A percentile compares a stretch with the other conserved stretches of the same genome.
Evolutionary conservation across 2,797 vertebrate genomes (phyloP).

Genomic region (Thalassophryne amazonica): DNA sequence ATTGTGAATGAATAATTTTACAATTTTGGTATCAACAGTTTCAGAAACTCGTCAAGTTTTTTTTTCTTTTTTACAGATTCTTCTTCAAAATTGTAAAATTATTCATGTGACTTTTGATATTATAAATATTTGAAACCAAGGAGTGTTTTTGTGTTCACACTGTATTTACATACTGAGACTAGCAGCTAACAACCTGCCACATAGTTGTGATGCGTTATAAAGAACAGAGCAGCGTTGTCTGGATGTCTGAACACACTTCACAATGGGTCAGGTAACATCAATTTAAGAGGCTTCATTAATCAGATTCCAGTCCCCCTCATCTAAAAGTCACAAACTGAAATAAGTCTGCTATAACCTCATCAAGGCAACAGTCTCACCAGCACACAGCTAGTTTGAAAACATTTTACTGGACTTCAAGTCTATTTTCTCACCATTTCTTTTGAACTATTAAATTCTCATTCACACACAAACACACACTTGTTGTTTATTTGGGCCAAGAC

Average conservation of each 20-base stretch:
- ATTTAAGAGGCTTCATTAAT: slow-evolving; percentile 22
- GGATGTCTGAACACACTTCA: background rate
- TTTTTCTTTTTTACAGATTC: too few species aligned
- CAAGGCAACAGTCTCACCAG: slow-evolving; percentile 14
- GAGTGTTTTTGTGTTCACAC: slow-evolving; percentile 1
- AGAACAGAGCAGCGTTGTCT: background rate
- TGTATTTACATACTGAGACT: background rate
- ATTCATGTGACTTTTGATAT: too few species aligned
- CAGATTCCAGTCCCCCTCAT: slow-evolving; percentile 28
- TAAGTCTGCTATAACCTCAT: slow-evolving; percentile 23
- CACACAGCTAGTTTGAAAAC: slow-evolving; percentile 28
- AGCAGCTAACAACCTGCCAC: slow-evolving; percentile 27
- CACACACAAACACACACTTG: slow-evolving; percentile 25
- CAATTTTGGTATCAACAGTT: too few species aligned
- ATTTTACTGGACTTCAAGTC: slow-evolving; percentile 55
- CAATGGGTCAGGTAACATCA: slow-evolving; percentile 7
- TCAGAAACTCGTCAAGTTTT: too few species aligned
- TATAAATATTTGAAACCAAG: too few species aligned
- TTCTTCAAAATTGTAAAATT: too few species aligned
- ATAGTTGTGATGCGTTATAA: background rate
- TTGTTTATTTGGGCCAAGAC: slow-evolving; percentile 46
- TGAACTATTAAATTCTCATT: slow-evolving; percentile 60
- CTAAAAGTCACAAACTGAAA: slow-evolving; percentile 13
- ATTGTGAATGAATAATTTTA: slow-evolving; percentile 20
- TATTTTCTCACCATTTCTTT: slow-evolving; percentile 57